A percentile compares a stretch with the other conserved stretches of the same genome.
These are phyloP conservation scores for Scaptomyza polygonia DNA, from an alignment of 2,888 invertebrate species.

Conservation along the genomic window DNA sequence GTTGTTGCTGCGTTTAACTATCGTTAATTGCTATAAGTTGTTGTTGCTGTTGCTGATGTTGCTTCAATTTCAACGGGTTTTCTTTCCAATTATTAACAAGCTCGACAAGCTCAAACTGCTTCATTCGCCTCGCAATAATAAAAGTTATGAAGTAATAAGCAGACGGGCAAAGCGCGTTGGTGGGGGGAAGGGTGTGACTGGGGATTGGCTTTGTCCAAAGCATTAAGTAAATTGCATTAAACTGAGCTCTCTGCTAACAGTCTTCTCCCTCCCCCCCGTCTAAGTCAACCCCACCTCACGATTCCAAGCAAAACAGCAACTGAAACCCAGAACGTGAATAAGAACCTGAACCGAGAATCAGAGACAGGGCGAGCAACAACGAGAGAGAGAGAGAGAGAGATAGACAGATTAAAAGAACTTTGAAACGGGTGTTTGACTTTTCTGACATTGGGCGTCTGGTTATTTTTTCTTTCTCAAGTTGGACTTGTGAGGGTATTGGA, in stretches of 20 bases:
- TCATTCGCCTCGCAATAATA: slow-evolving; percentile 69
- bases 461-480: slow-evolving; percentile 18
- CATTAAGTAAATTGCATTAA: slow-evolving; percentile 65
- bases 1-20: slow-evolving; percentile 49
- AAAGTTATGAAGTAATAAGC: slow-evolving; percentile 72
- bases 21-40: slow-evolving; percentile 61
- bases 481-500: neutral
- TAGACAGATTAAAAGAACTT: neutral
- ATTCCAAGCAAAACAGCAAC: slow-evolving; percentile 29
- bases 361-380: neutral
- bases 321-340: slow-evolving; percentile 9
- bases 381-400: neutral
- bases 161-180: neutral
- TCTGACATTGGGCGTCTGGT: slow-evolving; percentile 9
- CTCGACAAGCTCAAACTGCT: slow-evolving; percentile 61
- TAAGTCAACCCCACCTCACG: slow-evolving; percentile 17
- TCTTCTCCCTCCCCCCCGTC: neutral
- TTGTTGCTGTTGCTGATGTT: slow-evolving; percentile 26
- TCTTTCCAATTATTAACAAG: slow-evolving; percentile 64
- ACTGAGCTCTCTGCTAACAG: slow-evolving; percentile 26
- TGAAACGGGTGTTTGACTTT: slow-evolving; percentile 20
- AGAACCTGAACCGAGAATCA: slow-evolving; percentile 9
- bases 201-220: slow-evolving; percentile 13
- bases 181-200: neutral
- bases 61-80: slow-evolving; percentile 66